Base-by-base conservation (phyloP, 2,797 vertebrate species). In the Linurgus olivaceus region DNA sequence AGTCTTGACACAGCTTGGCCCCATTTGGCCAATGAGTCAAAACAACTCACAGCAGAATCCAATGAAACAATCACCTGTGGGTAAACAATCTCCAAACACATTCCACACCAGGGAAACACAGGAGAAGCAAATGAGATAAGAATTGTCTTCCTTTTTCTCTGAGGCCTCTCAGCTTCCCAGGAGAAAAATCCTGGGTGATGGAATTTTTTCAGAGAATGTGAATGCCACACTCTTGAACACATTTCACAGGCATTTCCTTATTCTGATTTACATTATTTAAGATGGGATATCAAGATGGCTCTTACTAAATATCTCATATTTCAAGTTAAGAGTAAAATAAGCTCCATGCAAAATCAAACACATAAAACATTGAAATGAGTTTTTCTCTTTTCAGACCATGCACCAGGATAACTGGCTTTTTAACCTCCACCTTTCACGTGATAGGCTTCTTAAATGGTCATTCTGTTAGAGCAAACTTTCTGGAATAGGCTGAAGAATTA, bases 21-120 rank as follows among this genome's bases (percentile, higher is more conserved):
- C 11, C 1, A 2, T 2, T 6, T 52, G 50, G 11, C 17, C 50
- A 52, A 51, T 2, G 51, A 31, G 51, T 13, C 1, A 31, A 52
- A 52, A 52, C 50, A 52, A 31, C 29, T 52, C 51, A 31, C 29
- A 31, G 0, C 51, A 52, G 17, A 52, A 31, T 13, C 17, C 51
- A 18, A 31, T 8, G 51, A 13, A 52, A 31, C 50, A 31, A 52
- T 52, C 17, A 19, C 7, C 17, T 52, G 28, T 52, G 17, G 45
- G 11, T 52, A 52, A 31, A 52, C 51, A 52, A 31, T 52, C 18
- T 20, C 29, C 51, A 52, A 20, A 31, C 51, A 31, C 51, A 31
- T 31, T 52, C 29, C 11, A 20, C 51, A 13, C 20, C 12, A n/a
- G 29, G 3, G 20, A 8, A n/a, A n/a, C 29, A 20, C 18, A 20